phyloP scores from a whole-genome alignment of 2,113 vertebrate species.

The Corythornis madagascariensis region DNA sequence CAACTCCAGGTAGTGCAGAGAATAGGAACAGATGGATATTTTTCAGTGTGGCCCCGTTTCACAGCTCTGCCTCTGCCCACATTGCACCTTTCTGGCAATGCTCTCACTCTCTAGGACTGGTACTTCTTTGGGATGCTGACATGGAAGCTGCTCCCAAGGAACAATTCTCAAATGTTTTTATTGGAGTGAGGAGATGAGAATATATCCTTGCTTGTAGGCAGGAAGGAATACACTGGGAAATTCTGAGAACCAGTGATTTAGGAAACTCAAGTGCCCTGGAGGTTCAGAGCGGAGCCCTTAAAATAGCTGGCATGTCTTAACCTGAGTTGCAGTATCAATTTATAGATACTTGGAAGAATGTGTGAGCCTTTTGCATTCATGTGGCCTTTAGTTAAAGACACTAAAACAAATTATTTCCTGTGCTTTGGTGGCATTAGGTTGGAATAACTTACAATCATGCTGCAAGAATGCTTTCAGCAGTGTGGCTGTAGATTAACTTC shows the following conservation, averaged over 20 bases:
- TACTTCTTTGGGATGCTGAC: background rate
- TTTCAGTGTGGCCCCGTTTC: background rate
- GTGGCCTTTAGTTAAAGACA: slow-evolving; percentile 11
- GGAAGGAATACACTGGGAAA: background rate
- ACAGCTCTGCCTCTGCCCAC: background rate
- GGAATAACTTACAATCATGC: background rate
- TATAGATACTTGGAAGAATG: slow-evolving; percentile 16
- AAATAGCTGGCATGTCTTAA: slow-evolving; percentile 6
- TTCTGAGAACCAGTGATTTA: background rate
- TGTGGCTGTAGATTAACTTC: slow-evolving; percentile 37
- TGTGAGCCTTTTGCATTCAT: background rate
- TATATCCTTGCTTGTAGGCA: background rate
- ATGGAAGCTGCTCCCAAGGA: background rate
- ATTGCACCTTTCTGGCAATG: background rate
- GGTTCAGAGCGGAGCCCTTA: background rate
- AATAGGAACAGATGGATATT: background rate
- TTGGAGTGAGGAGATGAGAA: background rate
- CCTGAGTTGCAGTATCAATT: slow-evolving; percentile 34
- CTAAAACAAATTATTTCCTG: slow-evolving; percentile 33
- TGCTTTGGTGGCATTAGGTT: slow-evolving; percentile 27
- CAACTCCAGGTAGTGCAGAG: background rate
- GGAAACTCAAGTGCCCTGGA: background rate
- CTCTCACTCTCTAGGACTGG: background rate
- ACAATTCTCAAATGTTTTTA: background rate
- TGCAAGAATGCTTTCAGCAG: slow-evolving; percentile 23